Base-by-base conservation (phyloP, 2,113 vertebrate species). In the Micromys minutus region DNA sequence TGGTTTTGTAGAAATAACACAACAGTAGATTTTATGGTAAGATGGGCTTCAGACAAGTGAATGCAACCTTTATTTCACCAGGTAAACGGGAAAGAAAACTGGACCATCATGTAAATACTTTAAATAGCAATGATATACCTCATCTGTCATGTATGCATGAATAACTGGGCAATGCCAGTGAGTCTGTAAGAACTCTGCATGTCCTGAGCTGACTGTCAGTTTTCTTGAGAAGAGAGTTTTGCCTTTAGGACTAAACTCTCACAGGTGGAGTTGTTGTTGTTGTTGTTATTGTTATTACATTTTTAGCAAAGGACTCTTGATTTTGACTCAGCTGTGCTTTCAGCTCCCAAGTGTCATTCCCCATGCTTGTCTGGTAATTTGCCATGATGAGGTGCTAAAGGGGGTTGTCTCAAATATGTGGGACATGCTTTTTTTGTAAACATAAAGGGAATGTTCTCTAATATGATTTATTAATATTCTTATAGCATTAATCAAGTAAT, bases 261-360 rank as follows among this genome's bases (percentile, higher is more conserved):
- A 77, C 7, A 8, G 17, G 50, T 67, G 26, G 39, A 95, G 17
- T 55, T 63, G 61, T 67, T 12, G 7, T 34, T 67, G 89, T 90
- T 76, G 4, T 31, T 31, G 11, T 65, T 19, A 11, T 34, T 67
- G 13, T 67, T 67, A 19, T 96, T 45, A 94, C 91, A 75, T 75
- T 93, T 91, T 88, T 67, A 90, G 42, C 65, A 91, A 87, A 69
- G 31, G 36, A 50, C 39, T 85, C 65, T 95, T 63, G 16, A 67
- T 61, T 89, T 91, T 87, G 79, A 91, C 69, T 87, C 47, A 94
- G 71, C 36, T 97, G 65, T 83, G 52, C 50, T 96, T 89, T 89
- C 55, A 91, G n/a, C 90, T 47, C 92, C 21, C 85, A 59, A 67
- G 80, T 97, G 79, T 95, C 57, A 81, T 76, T 97, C 97, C 84